phyloP scores from a whole-genome alignment of 2,113 vertebrate genomes.

The Octodon degus region DNA sequence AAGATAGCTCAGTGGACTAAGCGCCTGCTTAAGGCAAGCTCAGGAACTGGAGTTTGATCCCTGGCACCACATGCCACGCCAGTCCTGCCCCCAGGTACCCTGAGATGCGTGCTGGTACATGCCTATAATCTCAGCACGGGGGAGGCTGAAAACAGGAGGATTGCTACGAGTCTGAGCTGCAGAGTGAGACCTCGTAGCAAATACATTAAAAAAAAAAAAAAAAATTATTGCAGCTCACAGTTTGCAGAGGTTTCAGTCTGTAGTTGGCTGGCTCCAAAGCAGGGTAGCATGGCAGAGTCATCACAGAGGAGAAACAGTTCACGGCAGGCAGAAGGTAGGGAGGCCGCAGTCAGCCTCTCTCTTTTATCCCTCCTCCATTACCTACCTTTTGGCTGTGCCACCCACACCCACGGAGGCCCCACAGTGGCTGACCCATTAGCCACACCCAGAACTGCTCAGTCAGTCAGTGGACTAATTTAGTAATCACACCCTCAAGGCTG shows the following conservation, averaged over 20 bases:
- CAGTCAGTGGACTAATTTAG: neutral
- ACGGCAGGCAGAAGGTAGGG: neutral
- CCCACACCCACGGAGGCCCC: neutral
- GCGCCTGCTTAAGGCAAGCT: too few species aligned
- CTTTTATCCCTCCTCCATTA: neutral
- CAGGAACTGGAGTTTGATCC: too few species aligned
- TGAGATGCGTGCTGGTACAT: too few species aligned
- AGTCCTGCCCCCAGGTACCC: too few species aligned
- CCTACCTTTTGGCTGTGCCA: neutral
- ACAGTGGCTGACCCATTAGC: neutral
- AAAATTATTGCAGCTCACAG: neutral
- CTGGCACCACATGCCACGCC: too few species aligned
- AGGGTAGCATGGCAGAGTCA: neutral
- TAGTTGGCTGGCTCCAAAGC: neutral
- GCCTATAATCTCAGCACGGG: too few species aligned
- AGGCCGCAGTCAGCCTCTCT: neutral
- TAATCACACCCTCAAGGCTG: neutral
- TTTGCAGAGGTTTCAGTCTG: neutral
- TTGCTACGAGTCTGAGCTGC: too few species aligned
- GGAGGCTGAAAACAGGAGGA: too few species aligned
- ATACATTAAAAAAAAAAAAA: too few species aligned
- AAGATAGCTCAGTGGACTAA: too few species aligned
- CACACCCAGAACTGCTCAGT: neutral
- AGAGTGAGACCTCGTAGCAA: too few species aligned
- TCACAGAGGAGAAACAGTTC: neutral